Evolutionary conservation across 2,888 invertebrate species (phyloP).

Genomic region (Muscina levida): DNA sequence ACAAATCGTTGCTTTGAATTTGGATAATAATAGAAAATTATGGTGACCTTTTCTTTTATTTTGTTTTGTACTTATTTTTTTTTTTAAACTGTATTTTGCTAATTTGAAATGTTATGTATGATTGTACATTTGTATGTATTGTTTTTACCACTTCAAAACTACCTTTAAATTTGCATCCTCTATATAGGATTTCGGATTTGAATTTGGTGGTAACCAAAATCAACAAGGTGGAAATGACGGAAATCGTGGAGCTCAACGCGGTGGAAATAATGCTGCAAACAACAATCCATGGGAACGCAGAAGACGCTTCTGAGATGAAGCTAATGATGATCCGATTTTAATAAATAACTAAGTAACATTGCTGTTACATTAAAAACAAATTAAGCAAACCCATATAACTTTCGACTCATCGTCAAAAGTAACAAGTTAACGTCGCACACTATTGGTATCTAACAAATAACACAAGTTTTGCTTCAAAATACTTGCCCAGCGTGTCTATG

Average conservation of each 20-base stretch:
- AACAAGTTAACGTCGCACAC: too few relatives aligned
- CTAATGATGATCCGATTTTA: slow-evolving; percentile 45
- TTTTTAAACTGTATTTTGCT: slow-evolving; percentile 46
- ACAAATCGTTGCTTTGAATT: slow-evolving; percentile 20
- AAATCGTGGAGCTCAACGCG: slow-evolving; percentile 76
- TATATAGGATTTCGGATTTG: slow-evolving; percentile 72
- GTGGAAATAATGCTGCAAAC: slow-evolving; percentile 71
- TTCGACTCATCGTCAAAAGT: too few relatives aligned
- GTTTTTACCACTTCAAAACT: slow-evolving; percentile 64
- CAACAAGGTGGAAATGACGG: slow-evolving; percentile 76
- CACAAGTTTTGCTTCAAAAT: neutral
- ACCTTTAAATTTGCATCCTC: slow-evolving; percentile 66
- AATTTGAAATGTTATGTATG: slow-evolving; percentile 39
- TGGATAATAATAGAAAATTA: slow-evolving; percentile 43
- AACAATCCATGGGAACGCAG: slow-evolving; percentile 78
- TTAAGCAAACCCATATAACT: too few relatives aligned
- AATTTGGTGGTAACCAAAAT: slow-evolving; percentile 79
- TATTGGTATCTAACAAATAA: too few relatives aligned
- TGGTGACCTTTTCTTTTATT: slow-evolving; percentile 34
- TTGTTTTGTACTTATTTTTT: slow-evolving; percentile 42
- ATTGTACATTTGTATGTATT: slow-evolving; percentile 53
- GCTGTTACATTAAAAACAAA: slow-evolving; percentile 14
- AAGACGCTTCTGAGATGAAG: slow-evolving; percentile 78
- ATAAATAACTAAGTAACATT: slow-evolving; percentile 40
- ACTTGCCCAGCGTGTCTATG: too few relatives aligned